Evolutionary conservation across 2,113 vertebrate genomes (phyloP).

Genomic region (Myrmecobius fasciatus): DNA sequence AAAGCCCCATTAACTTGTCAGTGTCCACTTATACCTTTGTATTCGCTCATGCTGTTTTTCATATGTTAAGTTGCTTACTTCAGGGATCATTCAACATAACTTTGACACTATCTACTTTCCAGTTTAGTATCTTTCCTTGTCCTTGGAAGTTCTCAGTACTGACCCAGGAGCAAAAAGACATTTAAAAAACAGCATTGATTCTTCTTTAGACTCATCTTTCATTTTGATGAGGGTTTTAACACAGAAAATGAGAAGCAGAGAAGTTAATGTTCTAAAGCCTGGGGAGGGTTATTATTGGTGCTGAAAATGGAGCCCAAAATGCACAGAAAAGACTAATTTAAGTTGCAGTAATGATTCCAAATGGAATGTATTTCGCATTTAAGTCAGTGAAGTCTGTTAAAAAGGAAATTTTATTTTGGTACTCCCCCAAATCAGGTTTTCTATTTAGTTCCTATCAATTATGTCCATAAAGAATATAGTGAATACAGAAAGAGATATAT

Average conservation of each 20-base stretch:
- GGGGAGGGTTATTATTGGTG: conserved; percentile 27
- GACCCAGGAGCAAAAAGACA: conserved; percentile 23
- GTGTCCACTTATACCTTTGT: background rate
- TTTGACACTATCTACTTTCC: background rate
- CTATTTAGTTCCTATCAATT: conserved; percentile 7
- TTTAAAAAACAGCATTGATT: conserved; percentile 13
- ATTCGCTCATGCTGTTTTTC: background rate
- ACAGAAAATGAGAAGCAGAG: conserved; percentile 37
- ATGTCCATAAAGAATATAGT: background rate
- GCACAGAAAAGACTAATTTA: conserved; percentile 51
- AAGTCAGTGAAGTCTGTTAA: background rate
- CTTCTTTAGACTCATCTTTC: background rate
- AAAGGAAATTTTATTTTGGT: background rate
- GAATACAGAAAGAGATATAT: background rate
- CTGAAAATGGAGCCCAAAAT: conserved; percentile 63
- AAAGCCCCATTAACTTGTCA: background rate
- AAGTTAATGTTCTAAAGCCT: conserved; percentile 45
- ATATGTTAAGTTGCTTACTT: background rate
- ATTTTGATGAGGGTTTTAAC: conserved; percentile 19
- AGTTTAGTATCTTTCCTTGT: background rate
- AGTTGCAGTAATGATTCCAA: conserved; percentile 45
- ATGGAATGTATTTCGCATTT: conserved; percentile 13
- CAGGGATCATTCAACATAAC: background rate
- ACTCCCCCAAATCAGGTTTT: conserved; percentile 21
- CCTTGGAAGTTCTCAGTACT: conserved; percentile 17